Percentiles rank a stretch among this genome's conserved stretches.
Evolutionary conservation across 2,113 vertebrate genomes (phyloP).

Genomic region (Heterotis niloticus): DNA sequence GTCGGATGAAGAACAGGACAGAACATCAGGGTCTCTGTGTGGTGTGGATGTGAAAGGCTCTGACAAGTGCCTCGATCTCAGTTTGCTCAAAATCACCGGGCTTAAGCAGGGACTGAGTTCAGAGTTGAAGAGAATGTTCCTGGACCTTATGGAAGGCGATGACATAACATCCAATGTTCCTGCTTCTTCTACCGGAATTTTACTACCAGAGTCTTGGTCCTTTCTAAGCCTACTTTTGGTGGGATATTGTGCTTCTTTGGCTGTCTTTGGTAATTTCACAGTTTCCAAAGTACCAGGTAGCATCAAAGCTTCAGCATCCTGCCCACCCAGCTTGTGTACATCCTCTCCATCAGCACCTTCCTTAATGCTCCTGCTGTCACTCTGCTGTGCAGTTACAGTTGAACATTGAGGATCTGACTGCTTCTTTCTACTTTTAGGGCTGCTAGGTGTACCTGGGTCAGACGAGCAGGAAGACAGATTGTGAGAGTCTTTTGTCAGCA

Average conservation of each 20-base stretch:
- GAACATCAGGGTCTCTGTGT: neutral
- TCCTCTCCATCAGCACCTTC: neutral
- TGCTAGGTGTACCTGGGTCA: neutral
- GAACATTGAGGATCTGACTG: neutral
- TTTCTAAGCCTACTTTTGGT: neutral
- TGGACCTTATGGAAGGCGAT: no score
- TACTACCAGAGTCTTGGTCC: neutral
- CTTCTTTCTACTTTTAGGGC: neutral
- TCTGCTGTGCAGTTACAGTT: neutral
- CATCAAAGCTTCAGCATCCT: neutral
- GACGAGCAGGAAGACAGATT: no score
- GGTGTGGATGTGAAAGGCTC: neutral
- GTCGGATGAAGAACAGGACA: neutral
- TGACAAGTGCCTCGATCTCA: neutral
- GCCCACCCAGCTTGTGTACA: neutral
- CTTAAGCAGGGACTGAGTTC: neutral
- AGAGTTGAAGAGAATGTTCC: neutral
- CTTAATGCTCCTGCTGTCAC: neutral
- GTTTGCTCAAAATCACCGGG: neutral
- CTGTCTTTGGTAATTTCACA: neutral
- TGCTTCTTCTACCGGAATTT: neutral
- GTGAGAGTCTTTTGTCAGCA: no score
- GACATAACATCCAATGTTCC: no score
- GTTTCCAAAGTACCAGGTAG: neutral
- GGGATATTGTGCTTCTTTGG: neutral